phyloP scores from a whole-genome alignment of 2,888 invertebrate species.

The Mesorhabditis belari region DNA sequence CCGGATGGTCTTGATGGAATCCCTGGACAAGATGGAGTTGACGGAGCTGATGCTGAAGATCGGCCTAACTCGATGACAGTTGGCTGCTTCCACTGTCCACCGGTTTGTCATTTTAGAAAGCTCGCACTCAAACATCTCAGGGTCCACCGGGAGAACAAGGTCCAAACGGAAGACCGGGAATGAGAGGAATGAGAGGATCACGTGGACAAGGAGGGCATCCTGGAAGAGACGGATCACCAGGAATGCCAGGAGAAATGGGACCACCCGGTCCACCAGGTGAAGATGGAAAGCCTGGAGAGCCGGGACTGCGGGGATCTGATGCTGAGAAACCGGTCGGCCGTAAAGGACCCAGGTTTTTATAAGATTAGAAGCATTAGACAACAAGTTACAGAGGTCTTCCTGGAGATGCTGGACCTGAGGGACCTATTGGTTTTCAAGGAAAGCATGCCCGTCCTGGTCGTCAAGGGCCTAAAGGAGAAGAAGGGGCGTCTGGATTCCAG shows the following conservation, averaged over 20 bases:
- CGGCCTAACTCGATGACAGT: constrained; percentile 37
- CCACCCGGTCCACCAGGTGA: constrained; percentile 36
- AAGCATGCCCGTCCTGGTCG: neutral
- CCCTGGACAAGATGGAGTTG: constrained; percentile 35
- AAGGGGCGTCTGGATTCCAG: constrained; percentile 36
- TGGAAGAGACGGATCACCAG: constrained; percentile 36
- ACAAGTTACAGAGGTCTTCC: constrained; percentile 26
- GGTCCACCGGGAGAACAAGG: constrained; percentile 36
- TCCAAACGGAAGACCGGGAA: constrained; percentile 34
- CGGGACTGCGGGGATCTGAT: constrained; percentile 42
- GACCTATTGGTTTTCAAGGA: neutral
- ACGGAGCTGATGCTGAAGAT: constrained; percentile 43
- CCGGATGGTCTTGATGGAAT: constrained; percentile 33
- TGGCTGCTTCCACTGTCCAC: constrained; percentile 44
- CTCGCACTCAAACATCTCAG: constrained; percentile 8
- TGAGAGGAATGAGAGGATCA: constrained; percentile 44
- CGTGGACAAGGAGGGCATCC: constrained; percentile 36
- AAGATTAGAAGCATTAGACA: neutral
- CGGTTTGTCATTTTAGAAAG: constrained; percentile 4
- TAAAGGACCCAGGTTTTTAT: constrained; percentile 22
- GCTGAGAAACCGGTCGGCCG: constrained; percentile 45
- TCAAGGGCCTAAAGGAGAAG: constrained; percentile 35
- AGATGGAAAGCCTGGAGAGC: constrained; percentile 38
- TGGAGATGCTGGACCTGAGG: constrained; percentile 17
- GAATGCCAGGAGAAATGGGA: constrained; percentile 20